Percentiles rank a stretch among this genome's conserved stretches.
These are phyloP conservation scores for Gambusia yucatana DNA, from an alignment of 2,797 vertebrate genomes.

Conservation along the genomic window DNA sequence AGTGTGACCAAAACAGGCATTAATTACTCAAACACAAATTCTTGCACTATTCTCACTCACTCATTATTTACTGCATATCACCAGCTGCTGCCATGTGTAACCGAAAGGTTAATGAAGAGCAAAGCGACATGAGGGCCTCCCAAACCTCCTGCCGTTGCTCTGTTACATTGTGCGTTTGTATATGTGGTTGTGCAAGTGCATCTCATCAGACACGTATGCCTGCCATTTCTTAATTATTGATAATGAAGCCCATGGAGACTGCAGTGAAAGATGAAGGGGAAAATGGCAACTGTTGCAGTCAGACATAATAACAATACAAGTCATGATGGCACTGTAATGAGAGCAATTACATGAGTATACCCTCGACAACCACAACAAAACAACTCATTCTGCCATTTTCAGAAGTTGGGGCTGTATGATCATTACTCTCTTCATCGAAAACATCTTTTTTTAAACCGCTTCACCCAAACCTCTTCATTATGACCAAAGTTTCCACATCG, in stretches of 20 bases:
- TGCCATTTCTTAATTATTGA: slow-evolving; percentile 82
- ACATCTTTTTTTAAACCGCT: slow-evolving; percentile 20
- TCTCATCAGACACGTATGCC: slow-evolving; percentile 56
- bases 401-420: slow-evolving; percentile 35
- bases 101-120: slow-evolving; percentile 77
- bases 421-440: slow-evolving; percentile 17
- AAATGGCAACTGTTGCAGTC: slow-evolving; percentile 73
- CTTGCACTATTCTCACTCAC: slow-evolving; percentile 40
- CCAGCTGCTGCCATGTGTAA: slow-evolving; percentile 63
- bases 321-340: slow-evolving; percentile 59
- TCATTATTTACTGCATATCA: slow-evolving; percentile 68
- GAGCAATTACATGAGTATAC: slow-evolving; percentile 58
- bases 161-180: not conserved
- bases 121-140: slow-evolving; percentile 51
- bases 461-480: slow-evolving; percentile 27
- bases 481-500: slow-evolving; percentile 28
- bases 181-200: slow-evolving; percentile 17
- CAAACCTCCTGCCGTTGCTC: slow-evolving; percentile 54
- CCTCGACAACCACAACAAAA: slow-evolving; percentile 55
- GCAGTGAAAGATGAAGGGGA: slow-evolving; percentile 64
- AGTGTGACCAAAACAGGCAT: slow-evolving; percentile 59
- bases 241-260: slow-evolving; percentile 73
- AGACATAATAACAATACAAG: slow-evolving; percentile 68
- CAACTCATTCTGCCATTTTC: slow-evolving; percentile 38
- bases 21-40: slow-evolving; percentile 60